phyloP scores from a whole-genome alignment of 2,888 invertebrate species.

The Meliscaeva auricollis region DNA sequence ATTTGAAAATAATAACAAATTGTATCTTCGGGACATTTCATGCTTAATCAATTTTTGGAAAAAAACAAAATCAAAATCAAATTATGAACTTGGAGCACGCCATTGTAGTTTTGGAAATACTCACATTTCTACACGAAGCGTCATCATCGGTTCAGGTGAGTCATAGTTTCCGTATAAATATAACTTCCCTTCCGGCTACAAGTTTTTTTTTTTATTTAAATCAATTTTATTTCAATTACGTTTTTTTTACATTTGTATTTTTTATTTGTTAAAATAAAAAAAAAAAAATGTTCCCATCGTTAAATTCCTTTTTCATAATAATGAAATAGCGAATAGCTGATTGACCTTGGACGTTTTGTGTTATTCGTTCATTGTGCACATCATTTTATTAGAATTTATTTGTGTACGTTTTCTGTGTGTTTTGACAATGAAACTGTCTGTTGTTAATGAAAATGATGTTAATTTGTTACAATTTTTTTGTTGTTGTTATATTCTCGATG shows the following conservation, averaged over 20 bases:
- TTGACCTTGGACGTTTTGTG: constrained; percentile 36
- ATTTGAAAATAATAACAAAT: constrained; percentile 3
- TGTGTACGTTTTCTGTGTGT: constrained; percentile 17
- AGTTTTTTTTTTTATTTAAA: background rate
- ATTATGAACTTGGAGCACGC: constrained; percentile 75
- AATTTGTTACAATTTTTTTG: constrained; percentile 39
- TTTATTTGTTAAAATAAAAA: background rate
- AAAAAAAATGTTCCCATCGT: constrained; percentile 42
- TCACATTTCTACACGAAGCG: constrained; percentile 67
- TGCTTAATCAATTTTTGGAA: constrained; percentile 34
- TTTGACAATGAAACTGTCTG: constrained; percentile 57
- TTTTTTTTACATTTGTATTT: constrained; percentile 17
- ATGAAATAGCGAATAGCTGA: background rate
- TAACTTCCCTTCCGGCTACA: constrained; percentile 38
- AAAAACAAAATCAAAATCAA: constrained; percentile 10
- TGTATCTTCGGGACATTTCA: constrained; percentile 29
- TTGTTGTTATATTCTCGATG: constrained; percentile 22
- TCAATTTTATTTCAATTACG: constrained; percentile 28
- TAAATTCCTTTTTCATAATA: constrained; percentile 15
- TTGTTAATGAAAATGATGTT: constrained; percentile 54
- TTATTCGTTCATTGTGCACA: constrained; percentile 47
- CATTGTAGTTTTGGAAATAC: constrained; percentile 70
- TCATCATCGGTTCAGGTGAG: constrained; percentile 72
- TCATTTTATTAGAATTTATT: constrained; percentile 41
- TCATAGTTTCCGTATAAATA: constrained; percentile 38